Evolutionary conservation across 2,797 vertebrate genomes (phyloP), one percentile per base, ranked within the genome.

Genomic region (Pogonophryne albipinna): DNA sequence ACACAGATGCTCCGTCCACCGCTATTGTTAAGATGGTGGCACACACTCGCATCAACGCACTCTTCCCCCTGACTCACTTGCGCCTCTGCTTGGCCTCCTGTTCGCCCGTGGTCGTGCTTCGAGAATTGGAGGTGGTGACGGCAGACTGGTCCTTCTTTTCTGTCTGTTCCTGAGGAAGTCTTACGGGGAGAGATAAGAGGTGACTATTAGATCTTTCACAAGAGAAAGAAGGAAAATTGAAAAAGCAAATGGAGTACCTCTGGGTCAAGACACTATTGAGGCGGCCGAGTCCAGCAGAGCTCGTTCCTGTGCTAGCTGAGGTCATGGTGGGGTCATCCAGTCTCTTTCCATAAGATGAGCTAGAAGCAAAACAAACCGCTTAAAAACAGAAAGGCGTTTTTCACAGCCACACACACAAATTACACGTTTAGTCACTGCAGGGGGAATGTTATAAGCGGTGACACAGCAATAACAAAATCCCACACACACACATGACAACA

Each of bases 31-130:
- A 9, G 34, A 9, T 38, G 34, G 34, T 7, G 34, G 34, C 34
- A 1, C n/a, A 9, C 38, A 34, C 23, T 34, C 20, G 19, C 47
- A 60, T 50, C 27, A 5, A 38, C 44, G 20, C 10, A 38, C n/a
- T 20, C 46, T 23, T 19, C 14, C 11, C 52, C 59, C 13, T 13
- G 3, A 85, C 94, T 94, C 73, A 96, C 96, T 95, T 96, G 91
- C 96, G 95, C 60, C 96, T 93, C 90, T 96, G 95, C 85, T 95
- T 96, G 76, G 84, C 89, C 87, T 96, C 96, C 62, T 89, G 85
- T 12, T 95, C 94, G 2, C 91, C 85, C 19, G 90, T 55, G 23
- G 84, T 94, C 1, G 67, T 82, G 83, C 67, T 88, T 58, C 65
- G 86, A 81, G 87, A 89, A 70, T 84, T 90, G 49, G 83, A 87